A percentile compares a stretch with the other conserved stretches of the same genome.
These are phyloP conservation scores for Ancistrus triradiatus DNA, from an alignment of 2,113 vertebrate genomes.

Conservation along the genomic window DNA sequence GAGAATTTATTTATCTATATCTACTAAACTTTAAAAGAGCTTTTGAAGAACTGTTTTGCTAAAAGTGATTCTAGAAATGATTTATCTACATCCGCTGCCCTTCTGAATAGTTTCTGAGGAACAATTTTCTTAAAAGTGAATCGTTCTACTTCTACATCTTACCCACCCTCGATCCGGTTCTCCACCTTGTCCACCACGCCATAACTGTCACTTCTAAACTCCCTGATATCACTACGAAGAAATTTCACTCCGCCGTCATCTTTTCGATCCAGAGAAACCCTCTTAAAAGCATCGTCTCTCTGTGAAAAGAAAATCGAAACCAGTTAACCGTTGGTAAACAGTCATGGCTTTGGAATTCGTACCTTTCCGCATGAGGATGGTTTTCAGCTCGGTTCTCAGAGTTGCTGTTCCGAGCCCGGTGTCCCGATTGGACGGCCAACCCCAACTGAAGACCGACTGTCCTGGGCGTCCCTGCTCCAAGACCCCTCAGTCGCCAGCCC, in stretches of 20 bases:
- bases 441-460: slow-evolving; percentile 66
- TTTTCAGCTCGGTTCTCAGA: slow-evolving; percentile 5
- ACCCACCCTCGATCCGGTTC: neutral
- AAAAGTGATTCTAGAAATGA: too few relatives aligned
- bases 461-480: slow-evolving; percentile 64
- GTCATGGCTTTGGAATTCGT: neutral
- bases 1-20: too few relatives aligned
- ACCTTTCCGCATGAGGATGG: slow-evolving; percentile 13
- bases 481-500: slow-evolving; percentile 65
- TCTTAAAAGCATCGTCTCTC: neutral
- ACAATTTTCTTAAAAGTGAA: too few relatives aligned
- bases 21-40: too few relatives aligned
- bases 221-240: too few relatives aligned
- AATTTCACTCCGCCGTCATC: too few relatives aligned
- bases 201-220: neutral
- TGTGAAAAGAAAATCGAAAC: slow-evolving; percentile 25
- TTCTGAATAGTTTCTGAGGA: too few relatives aligned
- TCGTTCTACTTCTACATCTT: neutral
- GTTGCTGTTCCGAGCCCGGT: slow-evolving; percentile 38
- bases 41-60: too few relatives aligned
- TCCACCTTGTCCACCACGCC: neutral
- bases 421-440: slow-evolving; percentile 58
- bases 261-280: neutral
- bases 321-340: slow-evolving; percentile 5
- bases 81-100: too few relatives aligned